These are phyloP conservation scores for Lochmaea crataegi DNA, from an alignment of 2,888 invertebrate species.

Conservation along the genomic window DNA sequence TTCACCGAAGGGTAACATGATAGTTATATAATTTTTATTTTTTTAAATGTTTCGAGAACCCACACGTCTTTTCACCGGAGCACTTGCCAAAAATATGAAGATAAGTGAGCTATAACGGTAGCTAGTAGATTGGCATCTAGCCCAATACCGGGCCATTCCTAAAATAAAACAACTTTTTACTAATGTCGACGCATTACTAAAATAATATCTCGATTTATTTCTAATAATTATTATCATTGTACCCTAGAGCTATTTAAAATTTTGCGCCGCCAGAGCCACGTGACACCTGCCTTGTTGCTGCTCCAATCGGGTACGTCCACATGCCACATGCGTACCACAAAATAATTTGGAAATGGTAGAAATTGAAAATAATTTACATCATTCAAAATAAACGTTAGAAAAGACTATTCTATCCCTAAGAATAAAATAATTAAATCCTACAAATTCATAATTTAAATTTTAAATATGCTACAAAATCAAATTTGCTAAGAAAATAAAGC, in stretches of 20 bases:
- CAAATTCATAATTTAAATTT: neutral
- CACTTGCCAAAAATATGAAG: constrained; percentile 81
- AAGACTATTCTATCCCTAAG: neutral
- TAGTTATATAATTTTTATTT: constrained; percentile 35
- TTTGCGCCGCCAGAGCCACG: constrained; percentile 45
- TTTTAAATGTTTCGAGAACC: constrained; percentile 30
- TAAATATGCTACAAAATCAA: neutral
- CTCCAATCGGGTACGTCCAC: constrained; percentile 67
- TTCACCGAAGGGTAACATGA: neutral
- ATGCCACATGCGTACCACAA: constrained; percentile 58
- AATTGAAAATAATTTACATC: constrained; percentile 20
- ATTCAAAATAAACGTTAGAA: constrained; percentile 4
- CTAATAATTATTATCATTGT: constrained; percentile 45
- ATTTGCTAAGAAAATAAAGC: constrained; percentile 24
- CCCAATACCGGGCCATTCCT: constrained; percentile 68
- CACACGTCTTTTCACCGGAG: constrained; percentile 24
- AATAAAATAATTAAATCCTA: neutral
- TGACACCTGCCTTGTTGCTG: constrained; percentile 32
- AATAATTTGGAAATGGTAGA: constrained; percentile 14
- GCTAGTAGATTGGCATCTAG: constrained; percentile 59
- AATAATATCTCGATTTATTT: constrained; percentile 49
- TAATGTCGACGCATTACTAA: constrained; percentile 59
- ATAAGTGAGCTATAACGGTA: constrained; percentile 69
- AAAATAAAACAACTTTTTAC: constrained; percentile 59
- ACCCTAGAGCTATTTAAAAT: constrained; percentile 45